Evolutionary conservation across 2,113 vertebrate genomes (phyloP), one percentile per base, ranked within the genome.

Genomic region (Echinops telfairi): DNA sequence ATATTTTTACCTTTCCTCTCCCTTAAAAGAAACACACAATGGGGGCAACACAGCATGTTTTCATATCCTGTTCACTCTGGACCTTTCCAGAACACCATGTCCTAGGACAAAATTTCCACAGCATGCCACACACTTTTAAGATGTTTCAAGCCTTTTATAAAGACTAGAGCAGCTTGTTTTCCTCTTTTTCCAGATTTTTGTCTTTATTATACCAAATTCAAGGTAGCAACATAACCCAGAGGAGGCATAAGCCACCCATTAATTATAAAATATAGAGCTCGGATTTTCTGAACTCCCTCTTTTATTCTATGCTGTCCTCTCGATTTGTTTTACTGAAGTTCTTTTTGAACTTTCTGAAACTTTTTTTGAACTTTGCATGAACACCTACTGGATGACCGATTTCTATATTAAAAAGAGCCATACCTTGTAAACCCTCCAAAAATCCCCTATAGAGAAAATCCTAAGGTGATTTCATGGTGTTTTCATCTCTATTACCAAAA

Each of bases 71-170:
- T 53, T 53, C 62, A 95, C 94, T 58, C 93, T 38, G 73, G 77
- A 89, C 92, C n/a, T 95, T 81, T 95, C 93, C 94, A 92, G 96
- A 97, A 97, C 92, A 96, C 80, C 80, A 36, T 84, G 73, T 97
- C 91, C 97, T 92, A 80, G 62, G 91, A 95, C 92, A 83, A 95
- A 97, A 97, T 95, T 97, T 97, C 96, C 95, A 97, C 95, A 92
- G 88, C 58, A 75, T 29, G 27, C 88, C 93, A 96, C 93, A 95
- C 62, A 92, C 91, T 98, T 97, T 92, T 95, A 95, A 95, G 87
- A 84, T 95, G 73, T 89, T 87, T 97, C 62, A 97, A 95, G 96
- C 95, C 94, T 91, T 95, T 94, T 97, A 95, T 96, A 97, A 97
- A 97, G 94, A 97, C 93, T 94, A 95, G 96, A 89, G 96, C 87